Evolutionary conservation across 92 coral and sea anemone species (phyloP).

Genomic region (Zoanthus solanderi): DNA sequence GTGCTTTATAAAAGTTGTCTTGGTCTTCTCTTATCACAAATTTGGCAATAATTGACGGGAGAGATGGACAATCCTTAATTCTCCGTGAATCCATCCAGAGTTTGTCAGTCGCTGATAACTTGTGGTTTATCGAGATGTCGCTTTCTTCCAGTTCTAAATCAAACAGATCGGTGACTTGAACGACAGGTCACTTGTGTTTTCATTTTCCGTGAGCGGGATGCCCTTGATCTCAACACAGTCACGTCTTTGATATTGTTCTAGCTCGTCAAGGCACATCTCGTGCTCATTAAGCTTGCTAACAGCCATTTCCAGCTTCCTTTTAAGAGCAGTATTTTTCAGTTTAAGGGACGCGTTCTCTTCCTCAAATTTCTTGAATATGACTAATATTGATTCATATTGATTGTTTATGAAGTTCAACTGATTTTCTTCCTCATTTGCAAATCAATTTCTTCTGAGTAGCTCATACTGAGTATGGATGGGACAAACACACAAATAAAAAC

Average conservation of each 20-base stretch:
- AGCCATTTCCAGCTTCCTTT: slow-evolving; percentile 7
- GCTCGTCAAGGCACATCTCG: slow-evolving; percentile 28
- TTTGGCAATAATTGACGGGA: no score
- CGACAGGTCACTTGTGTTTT: slow-evolving; percentile 26
- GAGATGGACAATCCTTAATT: no score
- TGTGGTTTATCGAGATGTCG: slow-evolving; percentile 14
- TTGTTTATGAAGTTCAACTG: slow-evolving; percentile 14
- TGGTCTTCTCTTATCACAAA: no score
- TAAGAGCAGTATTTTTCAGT: slow-evolving; percentile 40
- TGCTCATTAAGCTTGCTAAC: slow-evolving; percentile 29
- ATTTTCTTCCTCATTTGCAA: not conserved
- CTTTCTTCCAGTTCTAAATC: slow-evolving; percentile 22
- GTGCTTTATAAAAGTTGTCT: no score
- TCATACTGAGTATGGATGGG: not conserved
- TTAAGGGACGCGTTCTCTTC: slow-evolving; percentile 33
- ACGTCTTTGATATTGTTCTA: slow-evolving; percentile 39
- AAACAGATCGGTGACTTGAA: not conserved
- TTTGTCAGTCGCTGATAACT: no score
- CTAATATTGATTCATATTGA: not conserved
- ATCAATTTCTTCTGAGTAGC: slow-evolving; percentile 13
- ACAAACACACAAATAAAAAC: not conserved
- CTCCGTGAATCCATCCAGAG: no score
- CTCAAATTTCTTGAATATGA: slow-evolving; percentile 4
- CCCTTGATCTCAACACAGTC: slow-evolving; percentile 41
- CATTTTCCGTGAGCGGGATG: slow-evolving; percentile 22